Percentiles rank a stretch among this genome's conserved stretches.
Evolutionary conservation across 1,140 invertebrate species (phyloP).

Genomic region (Scaptomyza montana): DNA sequence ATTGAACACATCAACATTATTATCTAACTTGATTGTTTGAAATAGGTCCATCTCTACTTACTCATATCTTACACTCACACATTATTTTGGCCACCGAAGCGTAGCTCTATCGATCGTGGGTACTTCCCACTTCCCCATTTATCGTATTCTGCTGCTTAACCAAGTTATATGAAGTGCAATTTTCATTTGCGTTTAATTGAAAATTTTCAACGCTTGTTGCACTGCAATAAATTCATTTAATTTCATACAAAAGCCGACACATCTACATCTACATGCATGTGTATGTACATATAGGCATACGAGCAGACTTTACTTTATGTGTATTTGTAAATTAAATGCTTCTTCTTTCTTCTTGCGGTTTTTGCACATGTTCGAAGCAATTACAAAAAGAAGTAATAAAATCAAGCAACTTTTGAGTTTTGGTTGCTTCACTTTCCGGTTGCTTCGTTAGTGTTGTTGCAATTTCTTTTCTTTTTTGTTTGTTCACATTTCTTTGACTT

Average conservation of each 20-base stretch:
- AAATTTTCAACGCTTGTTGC: constrained; percentile 26
- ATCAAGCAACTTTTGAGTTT: constrained; percentile 33
- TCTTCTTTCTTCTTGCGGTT: neutral
- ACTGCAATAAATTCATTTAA: constrained; percentile 37
- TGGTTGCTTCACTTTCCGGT: constrained; percentile 64
- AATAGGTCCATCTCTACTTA: neutral
- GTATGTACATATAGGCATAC: neutral
- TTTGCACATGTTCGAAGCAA: neutral
- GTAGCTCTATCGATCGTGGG: constrained; percentile 20
- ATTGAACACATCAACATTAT: neutral
- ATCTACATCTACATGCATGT: no score
- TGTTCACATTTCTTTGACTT: constrained; percentile 23
- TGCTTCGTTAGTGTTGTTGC: constrained; percentile 44
- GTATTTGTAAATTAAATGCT: neutral
- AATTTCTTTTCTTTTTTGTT: constrained; percentile 38
- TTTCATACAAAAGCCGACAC: neutral
- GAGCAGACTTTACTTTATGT: neutral
- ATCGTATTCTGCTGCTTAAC: constrained; percentile 24
- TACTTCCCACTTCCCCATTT: constrained; percentile 33
- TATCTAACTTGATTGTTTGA: constrained; percentile 5
- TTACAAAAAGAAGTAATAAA: constrained; percentile 8
- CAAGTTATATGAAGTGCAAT: constrained; percentile 14
- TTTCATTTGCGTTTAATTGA: constrained; percentile 36
- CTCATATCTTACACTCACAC: neutral
- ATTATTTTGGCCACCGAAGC: constrained; percentile 8